phyloP scores from a whole-genome alignment of 2,888 invertebrate genomes.

The Pecten maximus region DNA sequence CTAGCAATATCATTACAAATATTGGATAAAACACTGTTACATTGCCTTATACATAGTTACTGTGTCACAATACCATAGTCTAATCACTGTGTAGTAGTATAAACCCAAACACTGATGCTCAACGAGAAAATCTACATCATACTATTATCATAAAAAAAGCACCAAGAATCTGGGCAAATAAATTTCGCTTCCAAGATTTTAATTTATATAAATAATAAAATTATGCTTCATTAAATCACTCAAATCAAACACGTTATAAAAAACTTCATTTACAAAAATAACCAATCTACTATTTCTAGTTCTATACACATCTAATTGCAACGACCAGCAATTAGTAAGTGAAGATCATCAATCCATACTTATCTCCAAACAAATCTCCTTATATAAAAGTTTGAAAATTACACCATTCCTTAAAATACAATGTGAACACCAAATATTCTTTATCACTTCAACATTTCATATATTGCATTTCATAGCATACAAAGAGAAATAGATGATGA shows the following conservation, averaged over 20 bases:
- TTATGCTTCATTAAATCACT: constrained; percentile 20
- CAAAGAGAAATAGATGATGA: background rate
- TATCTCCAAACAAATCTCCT: background rate
- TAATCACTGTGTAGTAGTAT: background rate
- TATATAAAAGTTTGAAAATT: background rate
- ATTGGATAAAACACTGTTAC: background rate
- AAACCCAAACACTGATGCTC: background rate
- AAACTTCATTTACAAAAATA: constrained; percentile 18
- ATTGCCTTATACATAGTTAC: background rate
- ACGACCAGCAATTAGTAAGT: background rate
- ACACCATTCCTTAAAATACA: background rate
- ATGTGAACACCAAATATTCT: background rate
- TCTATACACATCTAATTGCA: background rate
- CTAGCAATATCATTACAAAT: background rate
- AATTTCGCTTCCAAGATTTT: constrained; percentile 31
- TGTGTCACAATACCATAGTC: background rate
- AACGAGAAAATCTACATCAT: background rate
- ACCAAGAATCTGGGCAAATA: constrained; percentile 20
- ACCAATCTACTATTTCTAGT: background rate
- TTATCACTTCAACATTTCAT: background rate
- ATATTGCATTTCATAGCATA: constrained; percentile 4
- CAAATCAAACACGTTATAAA: constrained; percentile 1
- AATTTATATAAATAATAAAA: constrained; percentile 23
- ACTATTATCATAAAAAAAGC: background rate
- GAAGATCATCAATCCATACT: background rate